Evolutionary conservation across 2,797 vertebrate genomes (phyloP).

Genomic region (Sphaeramia orbicularis): DNA sequence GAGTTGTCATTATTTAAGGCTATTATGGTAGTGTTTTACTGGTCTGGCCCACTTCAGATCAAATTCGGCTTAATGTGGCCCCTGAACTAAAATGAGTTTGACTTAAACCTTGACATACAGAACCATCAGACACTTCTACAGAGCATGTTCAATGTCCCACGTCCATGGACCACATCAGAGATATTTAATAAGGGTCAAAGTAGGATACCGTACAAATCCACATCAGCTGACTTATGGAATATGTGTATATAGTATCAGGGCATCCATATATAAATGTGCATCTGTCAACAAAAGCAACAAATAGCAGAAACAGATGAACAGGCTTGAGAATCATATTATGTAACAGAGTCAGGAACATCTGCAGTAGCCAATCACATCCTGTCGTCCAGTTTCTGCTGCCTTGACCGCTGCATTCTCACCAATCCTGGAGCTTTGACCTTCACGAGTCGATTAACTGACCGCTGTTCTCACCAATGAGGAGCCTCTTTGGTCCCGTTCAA

Average conservation of each 20-base stretch:
- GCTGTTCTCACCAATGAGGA: constrained; percentile 34
- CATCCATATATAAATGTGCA: background rate
- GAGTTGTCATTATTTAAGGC: no score
- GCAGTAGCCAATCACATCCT: constrained; percentile 1
- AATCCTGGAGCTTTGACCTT: background rate
- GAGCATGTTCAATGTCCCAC: constrained; percentile 11
- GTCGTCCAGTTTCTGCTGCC: constrained; percentile 3
- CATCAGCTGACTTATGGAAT: background rate
- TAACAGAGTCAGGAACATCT: constrained; percentile 28
- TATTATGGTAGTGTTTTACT: no score
- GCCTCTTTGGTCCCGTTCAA: background rate
- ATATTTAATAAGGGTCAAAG: background rate
- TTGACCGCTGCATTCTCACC: constrained; percentile 11
- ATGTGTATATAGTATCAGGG: background rate
- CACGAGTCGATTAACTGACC: constrained; percentile 1
- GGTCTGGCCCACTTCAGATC: no score
- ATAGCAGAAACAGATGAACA: background rate
- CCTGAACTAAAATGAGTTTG: no score
- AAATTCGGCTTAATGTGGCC: no score
- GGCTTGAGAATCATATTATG: constrained; percentile 24
- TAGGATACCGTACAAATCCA: background rate
- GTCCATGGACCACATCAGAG: background rate
- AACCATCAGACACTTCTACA: background rate
- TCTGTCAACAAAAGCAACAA: background rate
- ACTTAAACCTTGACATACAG: background rate